phyloP scores from a whole-genome alignment of 2,113 vertebrate species.

The Himantopus leucocephalus region DNA sequence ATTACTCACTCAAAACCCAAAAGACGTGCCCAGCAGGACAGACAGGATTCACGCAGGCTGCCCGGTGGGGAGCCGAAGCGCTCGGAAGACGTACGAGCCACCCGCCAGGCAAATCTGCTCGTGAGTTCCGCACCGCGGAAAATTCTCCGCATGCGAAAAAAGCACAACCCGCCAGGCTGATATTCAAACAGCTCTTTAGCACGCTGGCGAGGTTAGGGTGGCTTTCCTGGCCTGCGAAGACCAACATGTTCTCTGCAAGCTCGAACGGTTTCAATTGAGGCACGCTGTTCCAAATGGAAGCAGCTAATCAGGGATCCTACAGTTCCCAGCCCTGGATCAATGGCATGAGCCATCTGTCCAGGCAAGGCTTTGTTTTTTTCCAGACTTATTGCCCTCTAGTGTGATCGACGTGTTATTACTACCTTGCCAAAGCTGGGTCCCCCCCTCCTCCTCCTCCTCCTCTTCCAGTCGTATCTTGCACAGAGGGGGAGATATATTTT shows the following conservation, averaged over 20 bases:
- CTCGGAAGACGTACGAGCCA: neutral
- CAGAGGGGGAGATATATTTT: neutral
- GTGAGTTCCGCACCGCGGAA: neutral
- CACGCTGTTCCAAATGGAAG: conserved; percentile 47
- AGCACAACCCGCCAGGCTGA: neutral
- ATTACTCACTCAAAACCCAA: neutral
- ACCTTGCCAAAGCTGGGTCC: neutral
- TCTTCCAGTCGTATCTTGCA: neutral
- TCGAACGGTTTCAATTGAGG: neutral
- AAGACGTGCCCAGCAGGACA: neutral
- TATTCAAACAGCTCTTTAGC: neutral
- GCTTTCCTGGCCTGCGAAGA: neutral
- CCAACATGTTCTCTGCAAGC: conserved; percentile 34
- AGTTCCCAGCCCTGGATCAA: conserved; percentile 42
- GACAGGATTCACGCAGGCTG: neutral
- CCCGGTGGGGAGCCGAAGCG: neutral
- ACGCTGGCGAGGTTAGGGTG: neutral
- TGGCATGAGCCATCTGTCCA: conserved; percentile 58
- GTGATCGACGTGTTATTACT: neutral
- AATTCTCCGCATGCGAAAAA: neutral
- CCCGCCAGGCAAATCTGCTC: neutral
- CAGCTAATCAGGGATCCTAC: conserved; percentile 59
- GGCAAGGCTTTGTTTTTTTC: conserved; percentile 31
- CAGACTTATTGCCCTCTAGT: neutral
- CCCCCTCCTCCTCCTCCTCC: neutral